Conservation (phyloP, 2,113 vertebrate genomes). For the Condylura cristata region DNA sequence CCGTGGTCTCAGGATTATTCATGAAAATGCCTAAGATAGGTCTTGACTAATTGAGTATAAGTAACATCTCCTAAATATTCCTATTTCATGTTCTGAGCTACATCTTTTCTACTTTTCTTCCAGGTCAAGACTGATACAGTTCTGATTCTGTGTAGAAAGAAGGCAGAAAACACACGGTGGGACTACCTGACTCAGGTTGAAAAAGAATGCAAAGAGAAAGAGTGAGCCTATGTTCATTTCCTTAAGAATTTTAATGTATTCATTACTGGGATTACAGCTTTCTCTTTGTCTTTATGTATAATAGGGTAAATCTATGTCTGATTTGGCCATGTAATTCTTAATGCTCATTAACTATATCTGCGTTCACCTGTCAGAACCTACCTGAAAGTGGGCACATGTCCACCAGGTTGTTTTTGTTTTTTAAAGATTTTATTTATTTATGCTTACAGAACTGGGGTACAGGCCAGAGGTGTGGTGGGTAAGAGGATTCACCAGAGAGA, state of each 20-base stretch:
- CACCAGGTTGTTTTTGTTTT: background rate
- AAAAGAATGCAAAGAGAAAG: conserved; percentile 96
- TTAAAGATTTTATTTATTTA: too few species aligned
- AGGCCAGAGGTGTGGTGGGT: too few species aligned
- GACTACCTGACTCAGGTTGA: conserved; percentile 96
- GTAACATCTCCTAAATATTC: background rate
- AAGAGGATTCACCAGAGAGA: too few species aligned
- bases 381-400: background rate
- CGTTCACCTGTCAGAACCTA: background rate
- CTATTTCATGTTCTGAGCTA: background rate
- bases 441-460: too few species aligned
- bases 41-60: background rate
- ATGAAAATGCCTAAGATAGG: background rate
- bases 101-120: background rate
- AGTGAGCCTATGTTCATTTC: conserved; percentile 88
- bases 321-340: background rate
- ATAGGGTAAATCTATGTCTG: background rate
- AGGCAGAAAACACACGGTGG: conserved; percentile 91
- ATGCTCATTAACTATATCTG: background rate
- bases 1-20: background rate
- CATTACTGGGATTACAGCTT: background rate
- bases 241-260: background rate
- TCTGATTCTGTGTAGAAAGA: conserved; percentile 95
- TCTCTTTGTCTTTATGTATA: background rate
- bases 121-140: conserved; percentile 97